These are phyloP conservation scores for Trichonephila clavipes DNA, from an alignment of 1,140 invertebrate species.

Conservation along the genomic window DNA sequence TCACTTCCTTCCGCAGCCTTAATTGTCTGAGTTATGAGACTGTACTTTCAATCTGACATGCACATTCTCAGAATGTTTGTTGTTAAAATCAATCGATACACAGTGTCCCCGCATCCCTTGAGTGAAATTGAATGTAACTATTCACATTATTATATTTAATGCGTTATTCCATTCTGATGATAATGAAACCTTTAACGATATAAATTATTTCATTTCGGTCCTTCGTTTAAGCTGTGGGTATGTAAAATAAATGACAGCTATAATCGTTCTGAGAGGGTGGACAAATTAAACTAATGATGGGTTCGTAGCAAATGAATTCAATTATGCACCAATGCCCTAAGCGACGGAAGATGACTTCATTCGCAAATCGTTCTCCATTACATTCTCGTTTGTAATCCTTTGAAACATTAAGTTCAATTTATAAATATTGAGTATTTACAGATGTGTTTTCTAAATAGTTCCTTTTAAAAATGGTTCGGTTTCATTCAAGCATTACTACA, in stretches of 20 bases:
- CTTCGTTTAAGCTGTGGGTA: background rate
- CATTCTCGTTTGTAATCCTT: background rate
- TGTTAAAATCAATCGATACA: background rate
- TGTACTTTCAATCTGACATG: background rate
- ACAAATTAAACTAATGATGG: constrained; percentile 30
- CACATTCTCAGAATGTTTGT: background rate
- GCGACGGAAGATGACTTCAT: background rate
- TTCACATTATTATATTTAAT: background rate
- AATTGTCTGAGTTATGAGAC: background rate
- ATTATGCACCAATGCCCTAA: background rate
- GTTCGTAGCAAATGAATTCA: background rate
- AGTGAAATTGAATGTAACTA: background rate
- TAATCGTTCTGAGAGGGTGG: background rate
- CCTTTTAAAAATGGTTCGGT: too few relatives aligned
- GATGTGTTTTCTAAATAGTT: too few relatives aligned
- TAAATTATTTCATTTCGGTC: background rate
- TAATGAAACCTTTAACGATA: constrained; percentile 18
- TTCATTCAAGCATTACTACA: too few relatives aligned
- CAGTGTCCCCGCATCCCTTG: background rate
- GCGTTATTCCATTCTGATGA: background rate
- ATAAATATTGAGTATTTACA: background rate
- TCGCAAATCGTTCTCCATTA: background rate
- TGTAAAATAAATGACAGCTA: constrained; percentile 23
- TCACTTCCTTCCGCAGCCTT: too few relatives aligned
- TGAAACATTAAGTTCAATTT: background rate